These are phyloP conservation scores for Lipotes vexillifer DNA, from an alignment of 2,113 vertebrate genomes.

Conservation along the genomic window DNA sequence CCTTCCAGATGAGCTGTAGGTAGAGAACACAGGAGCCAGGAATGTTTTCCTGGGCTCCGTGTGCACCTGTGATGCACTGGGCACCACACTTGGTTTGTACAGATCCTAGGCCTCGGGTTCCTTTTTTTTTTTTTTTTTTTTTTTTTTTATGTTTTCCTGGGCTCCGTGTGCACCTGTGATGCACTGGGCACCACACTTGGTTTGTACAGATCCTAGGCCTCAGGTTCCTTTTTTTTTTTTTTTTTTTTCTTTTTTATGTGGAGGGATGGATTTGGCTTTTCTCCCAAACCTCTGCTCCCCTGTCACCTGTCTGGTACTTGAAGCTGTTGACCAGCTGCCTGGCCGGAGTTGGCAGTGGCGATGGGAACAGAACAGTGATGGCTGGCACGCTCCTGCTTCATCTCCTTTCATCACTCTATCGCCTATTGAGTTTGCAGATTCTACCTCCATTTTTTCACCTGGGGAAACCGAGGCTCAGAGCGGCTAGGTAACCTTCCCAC, in stretches of 20 bases:
- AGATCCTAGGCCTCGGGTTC: too few species aligned
- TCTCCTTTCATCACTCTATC: neutral
- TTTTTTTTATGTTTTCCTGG: neutral
- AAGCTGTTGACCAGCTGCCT: neutral
- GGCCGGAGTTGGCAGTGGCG: neutral
- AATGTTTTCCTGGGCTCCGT: neutral
- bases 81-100: neutral
- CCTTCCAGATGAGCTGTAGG: neutral
- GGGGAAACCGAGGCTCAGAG: neutral
- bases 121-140: neutral
- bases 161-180: neutral
- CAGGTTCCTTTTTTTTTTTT: neutral
- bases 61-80: rapidly evolving
- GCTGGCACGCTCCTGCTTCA: neutral
- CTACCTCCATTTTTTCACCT: neutral
- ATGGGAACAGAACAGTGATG: neutral
- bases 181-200: rapidly evolving
- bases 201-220: neutral
- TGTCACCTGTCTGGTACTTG: neutral
- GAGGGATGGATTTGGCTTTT: neutral
- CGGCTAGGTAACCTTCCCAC: neutral
- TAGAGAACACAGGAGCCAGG: neutral
- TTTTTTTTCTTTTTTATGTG: neutral
- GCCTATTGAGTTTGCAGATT: neutral
- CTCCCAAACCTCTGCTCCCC: neutral